Percentiles rank a stretch among this genome's conserved stretches.
These are phyloP conservation scores for Diadophis punctatus DNA, from an alignment of 2,113 vertebrate genomes.

Conservation along the genomic window DNA sequence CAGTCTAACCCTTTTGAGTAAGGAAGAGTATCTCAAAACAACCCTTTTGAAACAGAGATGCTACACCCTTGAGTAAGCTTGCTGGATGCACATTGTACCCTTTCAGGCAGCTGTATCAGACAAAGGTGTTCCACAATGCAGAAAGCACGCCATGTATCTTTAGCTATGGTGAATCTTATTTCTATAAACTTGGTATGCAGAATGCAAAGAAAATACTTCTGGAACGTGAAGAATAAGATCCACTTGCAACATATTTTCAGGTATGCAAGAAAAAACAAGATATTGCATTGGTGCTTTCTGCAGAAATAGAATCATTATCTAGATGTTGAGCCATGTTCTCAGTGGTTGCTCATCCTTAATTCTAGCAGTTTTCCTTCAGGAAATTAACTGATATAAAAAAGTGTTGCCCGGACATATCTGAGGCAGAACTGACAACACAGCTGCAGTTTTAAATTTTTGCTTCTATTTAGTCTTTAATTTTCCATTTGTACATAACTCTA, in stretches of 20 bases:
- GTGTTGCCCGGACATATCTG: neutral
- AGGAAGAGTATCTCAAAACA: neutral
- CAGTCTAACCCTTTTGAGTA: neutral
- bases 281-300: neutral
- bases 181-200: neutral
- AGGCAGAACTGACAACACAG: neutral
- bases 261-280: neutral
- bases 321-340: neutral
- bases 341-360: neutral
- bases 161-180: neutral
- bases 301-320: neutral
- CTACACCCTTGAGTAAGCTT: neutral
- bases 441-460: neutral
- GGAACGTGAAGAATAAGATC: neutral
- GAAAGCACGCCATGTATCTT: neutral
- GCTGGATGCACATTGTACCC: neutral
- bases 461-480: neutral
- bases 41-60: neutral
- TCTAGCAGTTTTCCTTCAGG: neutral
- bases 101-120: neutral
- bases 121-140: neutral
- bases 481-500: neutral
- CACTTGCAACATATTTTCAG: neutral
- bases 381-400: neutral
- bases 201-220: neutral